Evolutionary conservation across 2,113 vertebrate species (phyloP), one percentile per base, ranked within the genome.

Genomic region (Crypturellus undulatus): DNA sequence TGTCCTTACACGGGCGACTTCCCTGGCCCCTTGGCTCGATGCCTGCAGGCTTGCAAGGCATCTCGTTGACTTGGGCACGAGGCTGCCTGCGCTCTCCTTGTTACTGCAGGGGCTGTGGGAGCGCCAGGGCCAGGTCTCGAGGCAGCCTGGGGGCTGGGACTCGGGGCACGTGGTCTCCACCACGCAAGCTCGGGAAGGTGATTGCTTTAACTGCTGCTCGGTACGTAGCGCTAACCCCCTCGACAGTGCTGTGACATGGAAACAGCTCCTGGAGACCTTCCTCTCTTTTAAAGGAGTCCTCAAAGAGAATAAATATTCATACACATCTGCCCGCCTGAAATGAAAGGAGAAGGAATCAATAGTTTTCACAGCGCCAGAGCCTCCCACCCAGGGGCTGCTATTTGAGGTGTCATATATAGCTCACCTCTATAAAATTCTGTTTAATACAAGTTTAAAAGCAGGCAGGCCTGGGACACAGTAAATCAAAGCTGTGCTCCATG

Each of bases 231-330:
- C 67, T 94, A 87, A 96, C 95, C 97, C 92, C 95, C 92, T 90
- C 91, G 91, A 89, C 81, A 90, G 84, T 62, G n/a, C 79, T 76
- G 56, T 47, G 68, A 92, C 96, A 97, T 95, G 91, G 92, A 93
- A 97, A 93, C 75, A 92, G 80, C 34, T 80, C n/a, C 92, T 70
- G 38, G 93, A 93, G 94, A 95, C 75, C 79, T 91, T 92, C 89
- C 43, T 5, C 75, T 56, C 38, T 64, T 58, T 68, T 49, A 45
- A 80, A 95, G 97, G 54, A 96, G 45, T 76, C 92, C 92, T 96
- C 76, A 59, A 93, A 96, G 92, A 93, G 96, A 97, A 97, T 92
- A 97, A 98, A 97, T 97, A 97, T 97, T 96, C 96, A 97, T 95
- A 84, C 76, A 86, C 96, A 96, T 91, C 96, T 97, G 97, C 84